Base-by-base conservation (phyloP, 2,113 vertebrate species). In the Athene cunicularia region DNA sequence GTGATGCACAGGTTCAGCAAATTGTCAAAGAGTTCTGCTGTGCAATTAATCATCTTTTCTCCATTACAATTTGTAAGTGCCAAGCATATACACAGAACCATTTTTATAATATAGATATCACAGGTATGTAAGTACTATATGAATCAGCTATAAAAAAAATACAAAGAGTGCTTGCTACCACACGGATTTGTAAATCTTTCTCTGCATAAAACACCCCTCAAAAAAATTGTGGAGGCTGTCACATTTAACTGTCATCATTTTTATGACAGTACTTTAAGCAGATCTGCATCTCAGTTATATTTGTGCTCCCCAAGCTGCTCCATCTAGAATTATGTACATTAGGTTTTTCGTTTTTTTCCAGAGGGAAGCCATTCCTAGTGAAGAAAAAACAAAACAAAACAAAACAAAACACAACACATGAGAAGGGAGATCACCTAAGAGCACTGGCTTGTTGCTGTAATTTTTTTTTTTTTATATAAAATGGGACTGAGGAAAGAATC, bases 1-100 rank as follows among this genome's bases (percentile, higher is more conserved):
- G 93, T 95, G 96, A 96, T 96, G 82, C 85, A 85, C 59, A 96
- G 95, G 95, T 96, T 96, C 96, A 96, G 92, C 89, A 97, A 97
- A 97, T 95, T 91, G 89, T 93, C 91, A 91, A 79, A 94, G 96
- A 97, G 49, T 92, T 92, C 95, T 85, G 30, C 88, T 88, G 35
- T 53, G 74, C 92, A 92, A 93, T 98, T 96, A 97, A 97, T 97
- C 96, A 98, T 91, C 74, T 93, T 88, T 80, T 83, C 68, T 83
- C 47, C 30, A 11, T 90, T 72, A 83, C 53, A 60, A 74, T 95
- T 93, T 89, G 45, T 95, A 96, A 95, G 93, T 91, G 77, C 37
- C 27, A 95, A 68, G 77, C 45, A 94, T 55, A 88, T 83, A 84
- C 17, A 59, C 49, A 37, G 94, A 96, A 70, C 52, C 12, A 53